Evolutionary conservation across 2,888 invertebrate genomes (phyloP).

Genomic region (Isotomurus palustris): DNA sequence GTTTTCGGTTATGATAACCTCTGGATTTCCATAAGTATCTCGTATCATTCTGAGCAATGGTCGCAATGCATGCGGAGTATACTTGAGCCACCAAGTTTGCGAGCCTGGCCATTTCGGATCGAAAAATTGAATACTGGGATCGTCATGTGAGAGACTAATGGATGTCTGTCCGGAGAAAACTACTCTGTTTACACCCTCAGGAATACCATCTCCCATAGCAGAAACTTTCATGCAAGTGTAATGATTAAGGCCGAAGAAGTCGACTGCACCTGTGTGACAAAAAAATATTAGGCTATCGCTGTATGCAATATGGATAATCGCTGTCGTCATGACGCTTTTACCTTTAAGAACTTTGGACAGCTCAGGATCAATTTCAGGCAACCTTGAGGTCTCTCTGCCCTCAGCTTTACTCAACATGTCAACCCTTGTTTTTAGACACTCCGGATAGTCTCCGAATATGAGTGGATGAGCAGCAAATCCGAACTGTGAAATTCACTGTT

Average conservation of each 20-base stretch:
- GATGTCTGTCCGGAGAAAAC: background rate
- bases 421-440: conserved; percentile 46
- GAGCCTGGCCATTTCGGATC: conserved; percentile 8
- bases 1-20: conserved; percentile 23
- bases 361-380: conserved; percentile 7
- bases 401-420: conserved; percentile 47
- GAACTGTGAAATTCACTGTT: conserved; percentile 37
- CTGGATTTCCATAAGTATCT: conserved; percentile 19
- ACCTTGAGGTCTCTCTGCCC: conserved; percentile 37
- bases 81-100: background rate
- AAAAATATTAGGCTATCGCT: background rate
- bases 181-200: background rate
- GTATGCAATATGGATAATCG: background rate
- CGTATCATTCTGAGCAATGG: conserved; percentile 20
- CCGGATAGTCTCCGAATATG: conserved; percentile 48
- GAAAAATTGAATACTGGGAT: background rate
- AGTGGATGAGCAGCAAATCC: conserved; percentile 50
- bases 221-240: conserved; percentile 11
- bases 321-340: no score
- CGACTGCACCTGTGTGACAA: background rate
- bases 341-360: conserved; percentile 4
- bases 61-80: conserved; percentile 23
- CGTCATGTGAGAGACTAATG: background rate
- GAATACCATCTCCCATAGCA: background rate
- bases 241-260: conserved; percentile 15